These are phyloP conservation scores for Puma concolor DNA, from an alignment of 2,113 vertebrate species.

Conservation along the genomic window DNA sequence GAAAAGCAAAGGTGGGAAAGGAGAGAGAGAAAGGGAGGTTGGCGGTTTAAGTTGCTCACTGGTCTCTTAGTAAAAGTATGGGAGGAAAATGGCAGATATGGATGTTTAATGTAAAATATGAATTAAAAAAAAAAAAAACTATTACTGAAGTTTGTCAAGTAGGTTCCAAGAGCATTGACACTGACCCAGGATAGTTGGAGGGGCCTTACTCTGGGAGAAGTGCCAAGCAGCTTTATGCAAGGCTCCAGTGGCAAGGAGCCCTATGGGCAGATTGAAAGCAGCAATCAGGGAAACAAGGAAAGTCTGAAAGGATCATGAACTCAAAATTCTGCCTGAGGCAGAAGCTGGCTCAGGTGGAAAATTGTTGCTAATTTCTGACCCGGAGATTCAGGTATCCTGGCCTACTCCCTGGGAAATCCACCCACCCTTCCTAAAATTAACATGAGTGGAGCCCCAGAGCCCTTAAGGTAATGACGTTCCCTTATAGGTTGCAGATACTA, in stretches of 20 bases:
- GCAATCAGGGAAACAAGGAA: background rate
- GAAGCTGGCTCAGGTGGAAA: background rate
- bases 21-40: no score
- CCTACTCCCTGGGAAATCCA: background rate
- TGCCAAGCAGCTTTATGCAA: background rate
- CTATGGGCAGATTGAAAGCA: no score
- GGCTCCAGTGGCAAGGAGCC: background rate
- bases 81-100: background rate
- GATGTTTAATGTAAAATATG: background rate
- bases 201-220: background rate
- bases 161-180: background rate
- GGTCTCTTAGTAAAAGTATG: background rate
- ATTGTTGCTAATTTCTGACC: background rate
- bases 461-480: background rate
- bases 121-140: constrained; percentile 30
- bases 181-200: background rate
- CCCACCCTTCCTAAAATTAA: background rate
- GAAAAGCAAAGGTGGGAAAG: no score
- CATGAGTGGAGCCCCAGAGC: background rate
- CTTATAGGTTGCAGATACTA: background rate
- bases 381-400: background rate
- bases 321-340: background rate
- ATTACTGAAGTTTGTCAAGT: background rate
- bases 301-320: background rate
- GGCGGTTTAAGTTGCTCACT: background rate